These are phyloP conservation scores for Muscidifurax raptorellus DNA, from an alignment of 1,140 invertebrate genomes.

Conservation along the genomic window DNA sequence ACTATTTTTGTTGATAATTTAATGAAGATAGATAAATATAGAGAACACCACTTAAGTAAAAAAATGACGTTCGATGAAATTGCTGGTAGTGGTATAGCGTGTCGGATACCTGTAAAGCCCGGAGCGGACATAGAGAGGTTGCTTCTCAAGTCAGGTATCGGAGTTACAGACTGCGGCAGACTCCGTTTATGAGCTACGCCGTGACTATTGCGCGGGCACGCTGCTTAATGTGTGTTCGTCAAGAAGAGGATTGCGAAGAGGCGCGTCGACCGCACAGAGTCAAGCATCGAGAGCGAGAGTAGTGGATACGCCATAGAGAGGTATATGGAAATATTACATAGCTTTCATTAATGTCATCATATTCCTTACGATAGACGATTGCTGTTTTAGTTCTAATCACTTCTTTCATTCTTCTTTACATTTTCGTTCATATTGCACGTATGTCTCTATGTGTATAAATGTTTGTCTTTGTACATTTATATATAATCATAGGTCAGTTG, in stretches of 20 bases:
- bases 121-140: slow-evolving; percentile 80
- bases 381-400: slow-evolving; percentile 18
- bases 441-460: background rate
- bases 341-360: slow-evolving; percentile 57
- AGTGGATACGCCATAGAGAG: slow-evolving; percentile 69
- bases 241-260: slow-evolving; percentile 69
- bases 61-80: slow-evolving; percentile 48
- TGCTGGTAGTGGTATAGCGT: slow-evolving; percentile 39
- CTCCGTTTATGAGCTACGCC: slow-evolving; percentile 89
- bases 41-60: slow-evolving; percentile 42
- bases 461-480: slow-evolving; percentile 5
- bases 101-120: slow-evolving; percentile 79
- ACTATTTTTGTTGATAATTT: slow-evolving; percentile 33
- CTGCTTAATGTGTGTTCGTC: slow-evolving; percentile 62
- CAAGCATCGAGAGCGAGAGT: slow-evolving; percentile 70
- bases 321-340: slow-evolving; percentile 73
- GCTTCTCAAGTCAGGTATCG: slow-evolving; percentile 90
- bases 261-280: slow-evolving; percentile 48
- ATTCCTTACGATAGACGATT: background rate
- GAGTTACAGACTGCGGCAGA: slow-evolving; percentile 84
- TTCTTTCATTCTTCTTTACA: slow-evolving; percentile 46
- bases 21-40: slow-evolving; percentile 40
- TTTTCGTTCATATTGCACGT: slow-evolving; percentile 31
- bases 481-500: slow-evolving; percentile 5
- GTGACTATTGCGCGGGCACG: slow-evolving; percentile 85